phyloP scores from a whole-genome alignment of 64 coral and sea anemone species.

The Astreopora myriophthalma region DNA sequence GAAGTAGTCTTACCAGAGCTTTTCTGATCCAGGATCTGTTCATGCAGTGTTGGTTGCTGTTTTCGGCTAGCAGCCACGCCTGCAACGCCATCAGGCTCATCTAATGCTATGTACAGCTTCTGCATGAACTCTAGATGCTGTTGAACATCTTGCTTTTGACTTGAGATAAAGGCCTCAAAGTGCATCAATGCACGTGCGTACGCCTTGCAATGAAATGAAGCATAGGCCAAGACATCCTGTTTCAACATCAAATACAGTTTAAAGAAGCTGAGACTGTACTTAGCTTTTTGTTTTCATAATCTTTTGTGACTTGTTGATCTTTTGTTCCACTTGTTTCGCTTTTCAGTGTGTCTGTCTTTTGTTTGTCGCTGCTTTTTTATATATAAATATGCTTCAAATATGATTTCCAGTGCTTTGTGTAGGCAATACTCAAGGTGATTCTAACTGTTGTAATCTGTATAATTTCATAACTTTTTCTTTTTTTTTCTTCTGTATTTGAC shows the following conservation, averaged over 20 bases:
- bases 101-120: slow-evolving; percentile 88
- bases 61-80: slow-evolving; percentile 93
- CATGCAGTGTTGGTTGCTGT: slow-evolving; percentile 73
- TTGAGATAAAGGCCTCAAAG: slow-evolving; percentile 90
- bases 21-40: slow-evolving; percentile 95
- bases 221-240: slow-evolving; percentile 84
- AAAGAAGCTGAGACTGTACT: too few species aligned
- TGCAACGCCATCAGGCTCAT: slow-evolving; percentile 92
- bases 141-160: slow-evolving; percentile 75
- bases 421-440: too few species aligned
- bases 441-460: too few species aligned
- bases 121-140: slow-evolving; percentile 86
- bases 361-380: too few species aligned
- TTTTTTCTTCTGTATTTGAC: too few species aligned
- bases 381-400: too few species aligned
- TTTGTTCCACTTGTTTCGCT: too few species aligned
- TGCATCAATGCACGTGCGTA: slow-evolving; percentile 98
- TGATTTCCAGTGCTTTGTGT: too few species aligned
- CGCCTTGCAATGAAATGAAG: slow-evolving; percentile 96
- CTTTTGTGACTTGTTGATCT: too few species aligned
- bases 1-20: slow-evolving; percentile 84
- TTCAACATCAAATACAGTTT: neutral
- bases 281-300: too few species aligned
- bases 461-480: too few species aligned
- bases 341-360: too few species aligned